A percentile compares a stretch with the other conserved stretches of the same genome.
These are phyloP conservation scores for Macrobrachium rosenbergii DNA, from an alignment of 1,140 invertebrate genomes.

Conservation along the genomic window DNA sequence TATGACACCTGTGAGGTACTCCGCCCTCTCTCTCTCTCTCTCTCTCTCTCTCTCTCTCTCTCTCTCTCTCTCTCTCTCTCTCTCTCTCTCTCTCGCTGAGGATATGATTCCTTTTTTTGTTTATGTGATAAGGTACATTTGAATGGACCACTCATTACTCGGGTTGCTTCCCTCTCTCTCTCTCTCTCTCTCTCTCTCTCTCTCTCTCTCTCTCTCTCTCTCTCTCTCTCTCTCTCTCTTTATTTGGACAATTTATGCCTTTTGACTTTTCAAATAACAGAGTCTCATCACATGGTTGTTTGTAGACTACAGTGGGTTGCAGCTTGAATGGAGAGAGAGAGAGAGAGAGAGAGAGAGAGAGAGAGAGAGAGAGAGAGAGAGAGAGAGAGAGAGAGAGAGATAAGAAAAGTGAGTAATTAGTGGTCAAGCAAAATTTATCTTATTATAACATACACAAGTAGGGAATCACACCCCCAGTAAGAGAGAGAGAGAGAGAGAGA, in stretches of 20 bases:
- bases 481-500: not conserved
- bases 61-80: not conserved
- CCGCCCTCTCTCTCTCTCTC: not conserved
- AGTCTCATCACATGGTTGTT: not conserved
- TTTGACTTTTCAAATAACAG: not conserved
- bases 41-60: constrained; percentile 10
- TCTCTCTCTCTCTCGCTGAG: not conserved
- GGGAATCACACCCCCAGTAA: too few species aligned
- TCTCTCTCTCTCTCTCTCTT: constrained; percentile 1
- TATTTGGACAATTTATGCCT: not conserved
- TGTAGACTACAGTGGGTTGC: not conserved
- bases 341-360: not conserved
- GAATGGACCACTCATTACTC: not conserved
- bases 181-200: constrained; percentile 2
- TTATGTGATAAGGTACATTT: too few species aligned
- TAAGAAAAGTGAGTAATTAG: too few species aligned
- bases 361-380: constrained; percentile 5
- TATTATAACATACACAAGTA: too few species aligned
- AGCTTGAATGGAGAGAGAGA: not conserved
- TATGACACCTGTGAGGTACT: too few species aligned
- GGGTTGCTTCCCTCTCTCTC: not conserved
- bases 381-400: constrained; percentile 11
- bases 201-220: constrained; percentile 1
- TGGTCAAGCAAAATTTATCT: too few species aligned
- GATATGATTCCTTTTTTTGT: too few species aligned